These are phyloP conservation scores for Odontomyia ornata DNA, from an alignment of 2,888 invertebrate genomes.

Conservation along the genomic window DNA sequence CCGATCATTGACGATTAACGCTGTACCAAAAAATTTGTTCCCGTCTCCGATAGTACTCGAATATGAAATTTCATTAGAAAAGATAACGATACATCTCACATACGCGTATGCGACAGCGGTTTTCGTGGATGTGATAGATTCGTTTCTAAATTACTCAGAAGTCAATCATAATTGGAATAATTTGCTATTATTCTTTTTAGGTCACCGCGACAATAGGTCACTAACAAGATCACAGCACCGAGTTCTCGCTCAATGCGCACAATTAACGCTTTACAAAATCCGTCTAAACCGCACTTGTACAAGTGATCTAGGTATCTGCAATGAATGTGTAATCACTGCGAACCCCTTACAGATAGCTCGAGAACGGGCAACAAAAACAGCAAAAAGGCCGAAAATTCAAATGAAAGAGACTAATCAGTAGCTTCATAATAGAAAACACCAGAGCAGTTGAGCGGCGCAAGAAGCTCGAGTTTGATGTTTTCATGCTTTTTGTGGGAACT, in stretches of 20 bases:
- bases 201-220: slow-evolving; percentile 19
- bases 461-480: not conserved
- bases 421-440: not conserved
- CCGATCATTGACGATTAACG: not conserved
- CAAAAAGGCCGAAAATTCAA: not conserved
- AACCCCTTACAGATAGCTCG: not conserved
- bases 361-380: not conserved
- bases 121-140: no score
- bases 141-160: no score
- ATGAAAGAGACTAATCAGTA: slow-evolving; percentile 15
- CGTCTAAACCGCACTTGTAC: not conserved
- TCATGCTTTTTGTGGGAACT: not conserved
- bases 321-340: not conserved
- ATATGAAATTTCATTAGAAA: slow-evolving; percentile 12
- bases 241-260: not conserved
- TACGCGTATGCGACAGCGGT: not conserved
- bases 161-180: slow-evolving; percentile 20
- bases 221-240: not conserved
- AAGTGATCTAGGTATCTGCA: not conserved
- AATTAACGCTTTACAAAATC: not conserved
- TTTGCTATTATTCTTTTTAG: slow-evolving; percentile 16
- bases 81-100: not conserved
- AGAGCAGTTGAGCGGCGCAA: not conserved
- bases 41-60: not conserved
- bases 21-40: slow-evolving; percentile 5